phyloP scores from a whole-genome alignment of 2,797 vertebrate species.

The Euthynnus affinis region DNA sequence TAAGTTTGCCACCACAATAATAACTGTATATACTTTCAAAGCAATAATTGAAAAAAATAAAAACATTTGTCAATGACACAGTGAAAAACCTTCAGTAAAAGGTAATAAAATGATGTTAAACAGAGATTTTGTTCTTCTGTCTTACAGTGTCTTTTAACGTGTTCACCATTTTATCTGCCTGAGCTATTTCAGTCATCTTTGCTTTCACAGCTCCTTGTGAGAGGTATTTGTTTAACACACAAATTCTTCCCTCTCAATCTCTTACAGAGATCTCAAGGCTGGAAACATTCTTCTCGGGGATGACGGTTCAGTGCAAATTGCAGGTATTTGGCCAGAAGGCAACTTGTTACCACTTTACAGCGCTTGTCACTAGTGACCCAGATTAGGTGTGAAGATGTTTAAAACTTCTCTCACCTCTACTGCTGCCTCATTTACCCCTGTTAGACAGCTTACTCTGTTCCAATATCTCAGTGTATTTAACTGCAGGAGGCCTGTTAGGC shows the following conservation, averaged over 20 bases:
- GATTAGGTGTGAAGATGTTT: constrained; percentile 31
- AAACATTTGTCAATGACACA: no score
- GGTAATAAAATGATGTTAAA: no score
- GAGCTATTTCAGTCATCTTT: background rate
- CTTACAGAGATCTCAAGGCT: constrained; percentile 95
- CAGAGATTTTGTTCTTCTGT: background rate
- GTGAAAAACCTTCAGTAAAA: no score
- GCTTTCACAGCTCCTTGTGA: background rate
- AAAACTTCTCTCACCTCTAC: background rate
- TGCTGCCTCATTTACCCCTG: constrained; percentile 8
- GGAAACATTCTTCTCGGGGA: constrained; percentile 99
- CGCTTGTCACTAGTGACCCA: constrained; percentile 33
- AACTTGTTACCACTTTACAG: constrained; percentile 7
- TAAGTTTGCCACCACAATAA: no score
- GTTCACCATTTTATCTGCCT: background rate
- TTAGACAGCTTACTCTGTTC: background rate
- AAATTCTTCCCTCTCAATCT: constrained; percentile 59
- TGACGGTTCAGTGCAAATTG: constrained; percentile 98
- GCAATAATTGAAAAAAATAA: no score
- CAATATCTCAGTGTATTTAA: background rate
- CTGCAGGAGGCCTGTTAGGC: no score
- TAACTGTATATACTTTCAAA: background rate
- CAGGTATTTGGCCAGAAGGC: constrained; percentile 87
- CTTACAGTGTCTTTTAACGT: background rate
- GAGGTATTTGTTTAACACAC: background rate